These are phyloP conservation scores for Chrysodeixis includens DNA, from an alignment of 2,888 invertebrate genomes.

Conservation along the genomic window DNA sequence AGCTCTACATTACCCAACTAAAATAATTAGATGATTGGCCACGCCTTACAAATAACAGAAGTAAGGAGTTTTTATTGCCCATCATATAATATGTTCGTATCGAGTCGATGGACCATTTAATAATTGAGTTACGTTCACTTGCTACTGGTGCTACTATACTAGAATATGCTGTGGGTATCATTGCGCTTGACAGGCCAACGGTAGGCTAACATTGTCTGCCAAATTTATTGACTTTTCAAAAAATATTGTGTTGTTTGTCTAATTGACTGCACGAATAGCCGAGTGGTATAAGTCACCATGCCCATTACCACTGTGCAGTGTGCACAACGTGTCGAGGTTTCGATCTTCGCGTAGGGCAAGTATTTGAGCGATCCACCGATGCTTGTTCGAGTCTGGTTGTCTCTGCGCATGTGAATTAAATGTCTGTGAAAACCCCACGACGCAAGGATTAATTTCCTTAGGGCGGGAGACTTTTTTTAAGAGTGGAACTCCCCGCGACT, in stretches of 20 bases:
- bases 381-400: too few relatives aligned
- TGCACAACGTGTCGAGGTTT: too few relatives aligned
- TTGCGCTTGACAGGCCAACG: background rate
- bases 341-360: too few relatives aligned
- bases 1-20: slow-evolving; percentile 28
- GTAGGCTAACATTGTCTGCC: background rate
- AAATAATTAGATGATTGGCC: slow-evolving; percentile 30
- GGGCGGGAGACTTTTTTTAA: too few relatives aligned
- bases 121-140: slow-evolving; percentile 56
- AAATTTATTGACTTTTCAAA: background rate
- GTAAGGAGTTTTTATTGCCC: slow-evolving; percentile 30
- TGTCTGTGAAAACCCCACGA: too few relatives aligned
- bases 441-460: too few relatives aligned
- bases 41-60: slow-evolving; percentile 18
- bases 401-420: too few relatives aligned
- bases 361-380: too few relatives aligned
- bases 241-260: background rate
- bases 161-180: slow-evolving; percentile 5
- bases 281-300: too few relatives aligned
- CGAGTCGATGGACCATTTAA: slow-evolving; percentile 61
- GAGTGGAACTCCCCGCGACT: too few relatives aligned
- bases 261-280: too few relatives aligned
- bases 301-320: too few relatives aligned
- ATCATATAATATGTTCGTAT: slow-evolving; percentile 50
- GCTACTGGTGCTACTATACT: slow-evolving; percentile 38